Conservation (phyloP, 2,888 invertebrate species). For the Electrophaes corylata region DNA sequence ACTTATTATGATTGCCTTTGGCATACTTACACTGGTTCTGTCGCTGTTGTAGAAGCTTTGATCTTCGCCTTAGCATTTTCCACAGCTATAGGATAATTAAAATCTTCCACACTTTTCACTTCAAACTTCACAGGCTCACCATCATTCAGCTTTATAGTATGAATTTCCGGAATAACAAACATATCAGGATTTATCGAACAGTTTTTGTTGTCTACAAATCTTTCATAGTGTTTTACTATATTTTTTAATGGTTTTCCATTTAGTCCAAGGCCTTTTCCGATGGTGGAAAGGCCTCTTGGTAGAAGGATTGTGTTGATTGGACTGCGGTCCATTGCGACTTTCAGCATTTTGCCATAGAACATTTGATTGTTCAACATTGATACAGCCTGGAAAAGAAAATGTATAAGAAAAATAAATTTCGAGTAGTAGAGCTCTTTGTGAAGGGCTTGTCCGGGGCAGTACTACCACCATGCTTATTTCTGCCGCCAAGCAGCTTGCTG, state of each 20-base stretch:
- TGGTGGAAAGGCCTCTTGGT: constrained; percentile 59
- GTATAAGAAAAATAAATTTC: too few species aligned
- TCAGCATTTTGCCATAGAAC: constrained; percentile 56
- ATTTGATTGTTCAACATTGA: constrained; percentile 67
- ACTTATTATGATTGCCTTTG: too few species aligned
- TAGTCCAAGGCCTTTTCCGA: constrained; percentile 64
- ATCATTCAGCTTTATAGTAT: background rate
- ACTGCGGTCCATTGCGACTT: constrained; percentile 52
- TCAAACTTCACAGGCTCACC: constrained; percentile 15
- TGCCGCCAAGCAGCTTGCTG: too few species aligned
- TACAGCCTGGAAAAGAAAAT: constrained; percentile 59
- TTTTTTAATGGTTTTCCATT: constrained; percentile 59
- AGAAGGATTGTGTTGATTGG: constrained; percentile 46
- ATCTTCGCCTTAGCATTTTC: background rate
- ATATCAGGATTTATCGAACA: constrained; percentile 42
- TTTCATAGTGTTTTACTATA: constrained; percentile 56
- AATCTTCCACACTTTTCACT: constrained; percentile 26
- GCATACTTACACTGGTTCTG: too few species aligned
- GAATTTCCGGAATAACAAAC: constrained; percentile 34
- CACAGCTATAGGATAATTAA: constrained; percentile 14
- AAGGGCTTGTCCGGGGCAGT: too few species aligned
- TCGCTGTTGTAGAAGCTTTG: background rate
- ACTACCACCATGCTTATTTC: too few species aligned
- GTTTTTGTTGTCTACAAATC: constrained; percentile 47
- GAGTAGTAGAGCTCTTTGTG: too few species aligned